Evolutionary conservation across 2,113 vertebrate species (phyloP), one percentile per base, ranked within the genome.

Genomic region (Sinocyclocheilus anophthalmus): DNA sequence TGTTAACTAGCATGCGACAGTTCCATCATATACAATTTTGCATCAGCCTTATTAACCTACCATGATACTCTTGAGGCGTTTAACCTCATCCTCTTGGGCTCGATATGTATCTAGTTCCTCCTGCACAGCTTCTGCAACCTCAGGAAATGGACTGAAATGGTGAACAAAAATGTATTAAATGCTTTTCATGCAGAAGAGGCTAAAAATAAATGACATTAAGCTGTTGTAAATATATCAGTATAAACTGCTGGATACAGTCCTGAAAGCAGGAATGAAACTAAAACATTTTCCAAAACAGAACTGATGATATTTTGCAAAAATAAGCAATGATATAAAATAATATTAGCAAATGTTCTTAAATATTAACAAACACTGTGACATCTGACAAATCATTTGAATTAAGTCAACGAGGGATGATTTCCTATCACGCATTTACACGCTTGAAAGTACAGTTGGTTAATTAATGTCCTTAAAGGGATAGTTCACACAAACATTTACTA

Each of bases 51-150:
- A 53, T 57, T 11, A 33, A 20, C 94, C 95, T 92, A 99, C 98
- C 98, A 99, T 99, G 88, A 99, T 98, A 92, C 96, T 97, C 94
- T 99, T 99, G 78, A 99, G 96, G 9, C 95, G 96, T 90, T 99
- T 99, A 72, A 99, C 98, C 86, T 99, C 98, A 88, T 99, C 98
- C 92, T 99, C 98, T 90, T 99, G 98, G 6, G 97, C 94, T 93
- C 97, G 94, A 91, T 99, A 99, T 0, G 95, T 95, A 89, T 99
- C 97, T 84, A 99, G 89, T 88, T 99, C 98, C 92, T 98, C 96
- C 88, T 99, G 98, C 89, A 99, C 97, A 0, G 98, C 98, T 90
- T 99, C 97, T 0, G 98, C 98, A 86, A 99, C 98, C 92, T 99
- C 98, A 88, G 98, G 98, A 89, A 99, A 99, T 37, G 98, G 98